These are phyloP conservation scores for Heteromurus nitidus DNA, from an alignment of 2,888 invertebrate species.

Conservation along the genomic window DNA sequence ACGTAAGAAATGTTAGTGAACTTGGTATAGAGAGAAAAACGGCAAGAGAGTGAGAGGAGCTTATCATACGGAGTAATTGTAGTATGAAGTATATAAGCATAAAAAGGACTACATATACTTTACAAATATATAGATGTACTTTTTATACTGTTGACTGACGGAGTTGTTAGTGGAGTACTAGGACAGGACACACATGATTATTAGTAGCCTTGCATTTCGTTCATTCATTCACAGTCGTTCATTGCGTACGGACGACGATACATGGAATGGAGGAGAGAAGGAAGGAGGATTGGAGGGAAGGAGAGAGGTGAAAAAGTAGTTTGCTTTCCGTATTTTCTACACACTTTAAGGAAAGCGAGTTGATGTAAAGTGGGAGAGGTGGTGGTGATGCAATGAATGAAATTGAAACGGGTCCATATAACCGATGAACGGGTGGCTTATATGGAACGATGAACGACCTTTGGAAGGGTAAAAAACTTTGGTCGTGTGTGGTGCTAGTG, in stretches of 20 bases:
- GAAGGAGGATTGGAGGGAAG: slow-evolving; percentile 10
- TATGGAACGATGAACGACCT: neutral
- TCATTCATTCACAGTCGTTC: slow-evolving; percentile 63
- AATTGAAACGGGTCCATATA: too few relatives aligned
- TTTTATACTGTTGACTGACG: slow-evolving; percentile 17
- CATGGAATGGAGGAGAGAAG: slow-evolving; percentile 11
- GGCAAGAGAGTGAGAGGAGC: too few relatives aligned
- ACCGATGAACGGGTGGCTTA: too few relatives aligned
- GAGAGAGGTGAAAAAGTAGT: slow-evolving; percentile 1
- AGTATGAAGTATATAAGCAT: neutral
- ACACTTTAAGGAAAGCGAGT: neutral
- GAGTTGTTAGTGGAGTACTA: slow-evolving; percentile 38
- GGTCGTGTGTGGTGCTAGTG: neutral
- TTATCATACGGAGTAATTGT: neutral
- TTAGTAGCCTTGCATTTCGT: slow-evolving; percentile 64
- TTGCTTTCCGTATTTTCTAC: neutral
- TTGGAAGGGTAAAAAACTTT: neutral
- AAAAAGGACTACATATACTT: neutral
- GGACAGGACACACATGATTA: slow-evolving; percentile 61
- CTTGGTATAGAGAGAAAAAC: neutral
- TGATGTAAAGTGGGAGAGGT: neutral
- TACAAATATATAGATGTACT: slow-evolving; percentile 11
- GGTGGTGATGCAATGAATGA: slow-evolving; percentile 1
- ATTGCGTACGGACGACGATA: slow-evolving; percentile 62
- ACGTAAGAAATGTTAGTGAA: neutral